Evolutionary conservation across 2,888 invertebrate genomes (phyloP).

Genomic region (Matsumyia berberina): DNA sequence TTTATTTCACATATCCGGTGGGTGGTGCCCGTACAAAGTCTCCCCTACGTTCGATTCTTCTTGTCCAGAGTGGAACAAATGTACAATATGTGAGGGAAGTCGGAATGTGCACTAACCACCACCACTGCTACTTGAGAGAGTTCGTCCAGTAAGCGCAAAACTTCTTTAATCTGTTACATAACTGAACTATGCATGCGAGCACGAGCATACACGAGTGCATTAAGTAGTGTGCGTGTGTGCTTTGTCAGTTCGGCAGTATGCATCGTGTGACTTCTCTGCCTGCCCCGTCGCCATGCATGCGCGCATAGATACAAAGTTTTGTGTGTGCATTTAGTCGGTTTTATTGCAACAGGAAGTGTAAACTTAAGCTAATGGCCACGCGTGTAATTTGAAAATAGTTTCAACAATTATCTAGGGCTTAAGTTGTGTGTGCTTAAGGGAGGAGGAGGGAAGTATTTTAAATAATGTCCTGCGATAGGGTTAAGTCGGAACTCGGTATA

Average conservation of each 20-base stretch:
- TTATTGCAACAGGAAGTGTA: conserved; percentile 61
- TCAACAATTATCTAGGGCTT: conserved; percentile 30
- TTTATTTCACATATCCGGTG: conserved; percentile 62
- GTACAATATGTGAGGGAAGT: conserved; percentile 26
- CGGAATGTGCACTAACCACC: conserved; percentile 24
- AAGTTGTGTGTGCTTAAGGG: conserved; percentile 1
- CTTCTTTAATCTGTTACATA: conserved; percentile 39
- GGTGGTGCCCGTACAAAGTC: conserved; percentile 31
- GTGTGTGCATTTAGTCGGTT: conserved; percentile 25
- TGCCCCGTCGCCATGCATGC: neutral
- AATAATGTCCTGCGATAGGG: no score
- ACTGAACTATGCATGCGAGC: neutral
- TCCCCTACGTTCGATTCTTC: neutral
- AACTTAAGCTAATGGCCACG: conserved; percentile 42
- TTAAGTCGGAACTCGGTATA: no score
- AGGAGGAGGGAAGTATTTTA: no score
- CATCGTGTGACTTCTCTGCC: no score
- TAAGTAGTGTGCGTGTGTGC: neutral
- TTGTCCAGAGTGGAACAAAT: conserved; percentile 35
- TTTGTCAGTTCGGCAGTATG: no score
- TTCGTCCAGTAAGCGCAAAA: conserved; percentile 21
- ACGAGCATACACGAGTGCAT: conserved; percentile 1
- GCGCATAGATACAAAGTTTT: neutral
- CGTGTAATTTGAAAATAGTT: conserved; percentile 40
- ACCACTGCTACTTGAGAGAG: conserved; percentile 5